Base-by-base conservation (phyloP, 2,113 vertebrate species). In the Machaerirhynchus nigripectus region DNA sequence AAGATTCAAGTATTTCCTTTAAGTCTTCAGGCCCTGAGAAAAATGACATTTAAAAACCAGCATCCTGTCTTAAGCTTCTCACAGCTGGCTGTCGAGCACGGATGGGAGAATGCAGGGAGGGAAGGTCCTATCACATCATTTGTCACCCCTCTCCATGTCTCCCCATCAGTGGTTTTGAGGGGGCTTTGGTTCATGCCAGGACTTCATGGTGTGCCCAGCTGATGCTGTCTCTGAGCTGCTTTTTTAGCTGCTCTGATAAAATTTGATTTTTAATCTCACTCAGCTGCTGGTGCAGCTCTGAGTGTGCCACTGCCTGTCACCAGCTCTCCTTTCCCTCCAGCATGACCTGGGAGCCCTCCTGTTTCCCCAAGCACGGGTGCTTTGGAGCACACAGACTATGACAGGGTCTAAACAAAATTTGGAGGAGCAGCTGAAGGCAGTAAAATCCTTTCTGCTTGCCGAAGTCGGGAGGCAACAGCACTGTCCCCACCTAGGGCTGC, bases 301-400 rank as follows among this genome's bases (percentile, higher is more conserved):
- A 40, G 22, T 0, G 1, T 52, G 30, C 27, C n/a, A 26, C 37
- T 82, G 35, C 44, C 44, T 86, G 8, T 6, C 1, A 1, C 15
- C 22, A 60, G 35, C 30, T 60, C 27, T 42, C 30, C 82, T 26
- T 2, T 7, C 4, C 31, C 39, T 53, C 31, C 26, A 71, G 31
- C 22, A 18, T 50, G 53, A 46, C 39, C 24, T 2, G 3, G 49
- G 44, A 53, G n/a, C 44, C 31, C 35, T 44, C 15, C 53, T 0
- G 1, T 15, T 16, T 8, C n/a, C 31, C 31, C 35, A 57, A 14
- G 44, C 28, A 8, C 2, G 17, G 31, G 9, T 49, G 18, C 42
- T 49, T 42, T 35, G 49, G 35, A 42, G 21, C 42, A 49, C 8
- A 4, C 35, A 42, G 67, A 15, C 42, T 73, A 27, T 35, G 50